Base-by-base conservation (phyloP, 1,140 invertebrate genomes). In the Heterodera carotae region DNA sequence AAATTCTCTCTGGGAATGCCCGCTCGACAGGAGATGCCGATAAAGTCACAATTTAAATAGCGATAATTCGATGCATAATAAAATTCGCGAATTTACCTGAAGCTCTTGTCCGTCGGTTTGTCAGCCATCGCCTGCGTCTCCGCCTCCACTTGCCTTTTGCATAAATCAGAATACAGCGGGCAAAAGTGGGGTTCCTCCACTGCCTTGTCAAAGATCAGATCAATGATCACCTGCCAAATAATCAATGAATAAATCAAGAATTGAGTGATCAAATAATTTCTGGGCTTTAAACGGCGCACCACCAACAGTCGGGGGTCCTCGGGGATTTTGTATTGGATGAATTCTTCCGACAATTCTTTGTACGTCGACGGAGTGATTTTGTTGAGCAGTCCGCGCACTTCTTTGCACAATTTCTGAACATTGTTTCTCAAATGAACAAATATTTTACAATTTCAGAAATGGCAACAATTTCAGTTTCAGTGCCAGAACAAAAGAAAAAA, bases 121-220 rank as follows among this genome's bases (percentile, higher is more conserved):
- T 68, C 36, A 5, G 43, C 18, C 69, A 27, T 56, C 39, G 33
- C 25, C 25, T 15, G 18, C 12, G 15, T 56, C 48, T 77, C 79
- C 33, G 27, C 53, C 31, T 83, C 67, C 34, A 84, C 81, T 60
- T 86, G 85, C 33, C 62, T 43, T 29, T 87, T 83, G 72, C 85
- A 86, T 8, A 86, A 68, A 64, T 86, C 82, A 10, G 84, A 80
- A 70, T 86, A 86, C 1, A 86, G 81, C 27, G 85, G 68, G 62
- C 85, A 86, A 76, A 86, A 86, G 31, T 84, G 82, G 22, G 85
- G 85, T 71, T 86, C 85, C 66, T 86, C 85, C 12, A 86, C 86
- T 18, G 85, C 85, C 64, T 86, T 86, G 34, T 87, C 86, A 56
- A 86, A 86, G 33, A 86, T 84, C 48, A 86, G 73, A 67, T 82